Base-by-base conservation (phyloP, 1,140 invertebrate species). In the Drosophila bipectinata region DNA sequence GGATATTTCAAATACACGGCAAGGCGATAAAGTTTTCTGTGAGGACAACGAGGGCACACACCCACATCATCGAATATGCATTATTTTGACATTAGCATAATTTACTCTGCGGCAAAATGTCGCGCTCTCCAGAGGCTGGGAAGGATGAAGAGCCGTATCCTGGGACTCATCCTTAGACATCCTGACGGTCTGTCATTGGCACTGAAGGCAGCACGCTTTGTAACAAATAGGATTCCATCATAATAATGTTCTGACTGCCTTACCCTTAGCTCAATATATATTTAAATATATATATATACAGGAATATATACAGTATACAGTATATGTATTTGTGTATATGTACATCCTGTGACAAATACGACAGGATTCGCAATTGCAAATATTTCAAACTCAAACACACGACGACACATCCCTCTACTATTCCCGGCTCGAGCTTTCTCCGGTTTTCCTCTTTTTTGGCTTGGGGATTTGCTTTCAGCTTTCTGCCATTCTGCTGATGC, bases 21-120 rank as follows among this genome's bases (percentile, higher is more conserved):
- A n/a, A 15, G 62, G 48, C 45, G 41, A 18, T 30, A 69, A 69
- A 68, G 62, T 68, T 69, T 55, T 37, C 49, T 37, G 26, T 15
- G n/a, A 15, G 28, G 26, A 56, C 24, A 32, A 49, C 34, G 44
- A 10, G 44, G 9, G 18, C 69, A 73, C 69, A 74, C 69, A 74
- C 77, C 77, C 79, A 84, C 82, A 88, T 82, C 84, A 90, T 90
- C 82, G 87, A 90, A 90, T 90, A 90, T 87, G 82, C 88, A 90
- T 90, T 90, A 90, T 90, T 90, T 90, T 80, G 87, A 90, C 87
- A 90, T 90, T 90, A 90, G 88, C 87, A 90, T 90, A 90, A 90
- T 90, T 90, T 90, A 90, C 72, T 87, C 66, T 63, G 60, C 41
- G 55, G 53, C 73, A 68, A 61, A 44, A 28, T 9, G 48, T 30